Conservation (phyloP, 1,140 invertebrate species). For the Idris sp. region DNA sequence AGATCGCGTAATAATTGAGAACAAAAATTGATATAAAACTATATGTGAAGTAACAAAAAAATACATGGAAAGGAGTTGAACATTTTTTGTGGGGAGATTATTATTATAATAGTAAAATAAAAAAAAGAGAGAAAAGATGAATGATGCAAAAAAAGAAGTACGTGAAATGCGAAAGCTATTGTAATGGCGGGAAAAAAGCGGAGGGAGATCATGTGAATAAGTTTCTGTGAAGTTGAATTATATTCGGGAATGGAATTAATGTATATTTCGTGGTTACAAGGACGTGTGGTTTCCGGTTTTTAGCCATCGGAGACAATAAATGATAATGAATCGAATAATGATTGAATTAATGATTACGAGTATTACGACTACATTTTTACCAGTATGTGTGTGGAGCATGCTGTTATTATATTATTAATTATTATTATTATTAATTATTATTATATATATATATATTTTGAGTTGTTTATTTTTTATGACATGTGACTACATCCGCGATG, state of each 20-base stretch:
- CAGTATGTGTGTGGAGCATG: conserved; percentile 60
- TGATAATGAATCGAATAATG: conserved; percentile 62
- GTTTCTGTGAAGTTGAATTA: conserved; percentile 59
- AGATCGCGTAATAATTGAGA: conserved; percentile 59
- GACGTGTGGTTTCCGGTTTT: conserved; percentile 58
- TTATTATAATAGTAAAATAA: too few relatives aligned
- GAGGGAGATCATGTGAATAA: conserved; percentile 51
- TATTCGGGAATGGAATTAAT: conserved; percentile 59
- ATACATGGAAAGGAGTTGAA: too few relatives aligned
- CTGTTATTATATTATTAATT: conserved; percentile 52
- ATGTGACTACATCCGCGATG: conserved; percentile 51
- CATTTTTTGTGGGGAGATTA: too few relatives aligned
- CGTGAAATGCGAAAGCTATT: too few relatives aligned
- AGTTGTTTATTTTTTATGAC: conserved; percentile 59
- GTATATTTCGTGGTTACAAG: conserved; percentile 62
- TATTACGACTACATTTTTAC: conserved; percentile 65
- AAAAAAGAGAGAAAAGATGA: too few relatives aligned
- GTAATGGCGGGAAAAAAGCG: conserved; percentile 21
- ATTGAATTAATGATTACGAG: conserved; percentile 58
- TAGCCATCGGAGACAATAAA: conserved; percentile 61
- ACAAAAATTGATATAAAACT: conserved; percentile 34
- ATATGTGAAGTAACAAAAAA: conserved; percentile 20
- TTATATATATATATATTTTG: conserved; percentile 50
- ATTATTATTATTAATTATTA: conserved; percentile 40
- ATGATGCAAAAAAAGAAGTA: too few relatives aligned